Conservation (phyloP, 2,888 invertebrate genomes). For the Epistrophe eligans region DNA sequence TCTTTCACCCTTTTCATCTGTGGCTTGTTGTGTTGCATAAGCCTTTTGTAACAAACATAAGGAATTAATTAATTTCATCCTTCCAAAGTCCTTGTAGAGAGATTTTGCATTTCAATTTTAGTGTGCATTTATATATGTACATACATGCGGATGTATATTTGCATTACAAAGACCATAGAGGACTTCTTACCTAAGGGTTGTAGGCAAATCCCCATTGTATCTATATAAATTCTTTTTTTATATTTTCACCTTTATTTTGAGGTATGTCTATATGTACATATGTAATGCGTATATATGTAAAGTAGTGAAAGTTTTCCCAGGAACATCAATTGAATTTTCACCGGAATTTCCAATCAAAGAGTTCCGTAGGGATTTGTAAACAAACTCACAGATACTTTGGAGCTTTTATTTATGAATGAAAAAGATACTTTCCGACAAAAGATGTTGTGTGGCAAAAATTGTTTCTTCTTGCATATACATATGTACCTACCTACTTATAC, state of each 20-base stretch:
- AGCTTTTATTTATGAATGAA: slow-evolving; percentile 70
- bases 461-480: slow-evolving; percentile 41
- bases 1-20: neutral
- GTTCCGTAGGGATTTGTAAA: slow-evolving; percentile 53
- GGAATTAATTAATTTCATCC: slow-evolving; percentile 62
- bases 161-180: slow-evolving; percentile 58
- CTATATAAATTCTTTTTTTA: neutral
- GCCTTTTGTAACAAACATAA: slow-evolving; percentile 46
- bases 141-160: slow-evolving; percentile 14
- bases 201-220: slow-evolving; percentile 9
- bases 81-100: neutral
- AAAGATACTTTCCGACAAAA: slow-evolving; percentile 46
- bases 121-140: neutral
- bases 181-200: slow-evolving; percentile 34
- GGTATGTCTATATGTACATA: neutral
- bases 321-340: slow-evolving; percentile 70
- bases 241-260: neutral
- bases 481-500: neutral
- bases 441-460: slow-evolving; percentile 57
- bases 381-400: slow-evolving; percentile 60
- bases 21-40: slow-evolving; percentile 42
- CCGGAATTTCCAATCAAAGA: slow-evolving; percentile 69
- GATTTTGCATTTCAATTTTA: slow-evolving; percentile 39
- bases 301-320: slow-evolving; percentile 22
- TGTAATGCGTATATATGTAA: too few species aligned